phyloP scores from a whole-genome alignment of 2,888 invertebrate species.

The Pachymerium ferrugineum region DNA sequence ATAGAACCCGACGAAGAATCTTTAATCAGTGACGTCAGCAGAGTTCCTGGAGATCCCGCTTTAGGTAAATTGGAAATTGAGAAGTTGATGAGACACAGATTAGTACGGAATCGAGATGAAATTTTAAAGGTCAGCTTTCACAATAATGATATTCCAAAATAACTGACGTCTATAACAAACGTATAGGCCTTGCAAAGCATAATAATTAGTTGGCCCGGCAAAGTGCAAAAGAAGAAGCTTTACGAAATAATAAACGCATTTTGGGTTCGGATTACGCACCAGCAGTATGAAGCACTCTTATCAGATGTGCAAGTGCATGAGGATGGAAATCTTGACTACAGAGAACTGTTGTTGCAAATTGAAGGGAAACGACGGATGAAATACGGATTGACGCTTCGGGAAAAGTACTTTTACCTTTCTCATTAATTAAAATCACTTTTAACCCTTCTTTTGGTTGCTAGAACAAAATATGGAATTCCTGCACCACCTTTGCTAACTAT shows the following conservation, averaged over 20 bases:
- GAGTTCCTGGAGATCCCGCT: not conserved
- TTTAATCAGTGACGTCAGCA: not conserved
- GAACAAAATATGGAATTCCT: not conserved
- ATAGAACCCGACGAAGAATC: not conserved
- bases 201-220: not conserved
- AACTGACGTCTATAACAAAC: not conserved
- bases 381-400: not conserved
- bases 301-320: not conserved
- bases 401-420: not conserved
- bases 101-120: not conserved
- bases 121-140: not conserved
- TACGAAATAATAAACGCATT: not conserved
- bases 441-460: not conserved
- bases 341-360: not conserved
- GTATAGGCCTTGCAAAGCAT: not conserved
- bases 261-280: not conserved
- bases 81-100: not conserved
- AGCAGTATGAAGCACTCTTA: slow-evolving; percentile 2
- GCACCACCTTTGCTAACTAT: not conserved
- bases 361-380: not conserved
- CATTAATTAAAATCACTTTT: not conserved
- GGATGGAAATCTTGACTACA: not conserved
- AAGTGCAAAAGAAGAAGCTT: not conserved
- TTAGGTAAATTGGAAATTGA: not conserved
- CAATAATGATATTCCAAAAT: not conserved